Base-by-base conservation (phyloP, 2,888 invertebrate genomes). In the Nomada fabriciana region DNA sequence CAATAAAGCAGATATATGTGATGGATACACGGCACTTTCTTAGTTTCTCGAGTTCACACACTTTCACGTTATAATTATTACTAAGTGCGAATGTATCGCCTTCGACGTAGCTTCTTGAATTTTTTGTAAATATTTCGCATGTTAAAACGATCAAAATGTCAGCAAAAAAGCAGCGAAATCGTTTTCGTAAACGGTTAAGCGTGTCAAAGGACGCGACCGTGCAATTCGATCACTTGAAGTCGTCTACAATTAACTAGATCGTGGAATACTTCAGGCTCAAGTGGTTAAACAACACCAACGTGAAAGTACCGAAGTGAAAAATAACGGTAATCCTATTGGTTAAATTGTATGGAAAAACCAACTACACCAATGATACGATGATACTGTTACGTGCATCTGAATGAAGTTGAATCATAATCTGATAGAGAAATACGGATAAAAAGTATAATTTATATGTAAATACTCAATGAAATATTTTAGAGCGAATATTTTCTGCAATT, bases 1-100 rank as follows among this genome's bases (percentile, higher is more conserved):
- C 93, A 92, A 92, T 91, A 92, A 92, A 92, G 91, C 90, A 90
- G 91, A 91, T 91, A 90, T 91, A 90, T 89, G 89, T 86, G 82
- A 84, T 79, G 79, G 69, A 73, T 86, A 86, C 90, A 87, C 90
- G 84, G 83, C 89, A 90, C 90, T 76, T 74, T 76, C 81, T 90
- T 85, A 85, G 85, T 89, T 90, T 89, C 23, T 80, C 85, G 69
- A 68, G 80, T 80, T 75, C 76, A 85, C 84, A 68, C 86, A 84
- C 81, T 78, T 84, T 80, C 80, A 77, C 82, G 65, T 61, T 80
- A 52, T 75, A 82, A 73, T 86, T 76, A 83, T 78, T 81, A 86
- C 85, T 91, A 91, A 83, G 89, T 85, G 82, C 83, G 83, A 86
- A 59, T 82, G 72, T 88, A 81, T 74, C 86, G 87, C 71, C 83